These are phyloP conservation scores for Cryptus armator DNA, from an alignment of 2,888 invertebrate genomes.

Conservation along the genomic window DNA sequence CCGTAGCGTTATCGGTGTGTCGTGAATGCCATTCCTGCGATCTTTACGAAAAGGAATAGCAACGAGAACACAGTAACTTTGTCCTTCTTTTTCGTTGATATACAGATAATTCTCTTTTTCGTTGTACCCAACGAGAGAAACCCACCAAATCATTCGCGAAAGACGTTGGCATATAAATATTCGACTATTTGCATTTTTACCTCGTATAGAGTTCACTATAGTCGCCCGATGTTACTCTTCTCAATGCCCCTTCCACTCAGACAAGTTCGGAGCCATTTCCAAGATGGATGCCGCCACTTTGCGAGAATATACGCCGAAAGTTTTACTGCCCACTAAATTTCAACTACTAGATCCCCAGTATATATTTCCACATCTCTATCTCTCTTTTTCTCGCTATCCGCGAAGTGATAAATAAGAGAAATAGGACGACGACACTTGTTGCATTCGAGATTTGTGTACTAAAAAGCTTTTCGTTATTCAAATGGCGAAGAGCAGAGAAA, in stretches of 20 bases:
- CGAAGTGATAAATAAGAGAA: constrained; percentile 58
- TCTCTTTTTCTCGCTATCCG: constrained; percentile 25
- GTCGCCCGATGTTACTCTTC: constrained; percentile 43
- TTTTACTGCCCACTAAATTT: constrained; percentile 83
- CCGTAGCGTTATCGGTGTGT: constrained; percentile 49
- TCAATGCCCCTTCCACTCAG: constrained; percentile 18
- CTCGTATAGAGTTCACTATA: constrained; percentile 51
- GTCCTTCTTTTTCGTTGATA: constrained; percentile 14
- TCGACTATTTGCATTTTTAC: constrained; percentile 80
- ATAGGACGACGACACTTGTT: constrained; percentile 62
- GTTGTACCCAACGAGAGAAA: constrained; percentile 11
- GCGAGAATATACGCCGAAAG: constrained; percentile 81
- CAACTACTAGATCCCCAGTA: constrained; percentile 77
- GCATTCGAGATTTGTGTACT: constrained; percentile 50
- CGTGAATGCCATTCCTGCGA: constrained; percentile 30
- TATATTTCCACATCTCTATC: constrained; percentile 50
- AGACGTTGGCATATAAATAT: constrained; percentile 79
- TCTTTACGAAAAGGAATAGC: constrained; percentile 63
- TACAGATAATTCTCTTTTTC: constrained; percentile 30
- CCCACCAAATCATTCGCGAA: constrained; percentile 70
- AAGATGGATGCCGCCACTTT: constrained; percentile 83
- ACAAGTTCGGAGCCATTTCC: constrained; percentile 75
- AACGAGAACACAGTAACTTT: constrained; percentile 31
- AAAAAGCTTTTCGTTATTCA: constrained; percentile 39
- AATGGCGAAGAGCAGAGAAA: constrained; percentile 15